A percentile compares a stretch with the other conserved stretches of the same genome.
Evolutionary conservation across 2,113 vertebrate species (phyloP).

Genomic region (Psettodes erumei): DNA sequence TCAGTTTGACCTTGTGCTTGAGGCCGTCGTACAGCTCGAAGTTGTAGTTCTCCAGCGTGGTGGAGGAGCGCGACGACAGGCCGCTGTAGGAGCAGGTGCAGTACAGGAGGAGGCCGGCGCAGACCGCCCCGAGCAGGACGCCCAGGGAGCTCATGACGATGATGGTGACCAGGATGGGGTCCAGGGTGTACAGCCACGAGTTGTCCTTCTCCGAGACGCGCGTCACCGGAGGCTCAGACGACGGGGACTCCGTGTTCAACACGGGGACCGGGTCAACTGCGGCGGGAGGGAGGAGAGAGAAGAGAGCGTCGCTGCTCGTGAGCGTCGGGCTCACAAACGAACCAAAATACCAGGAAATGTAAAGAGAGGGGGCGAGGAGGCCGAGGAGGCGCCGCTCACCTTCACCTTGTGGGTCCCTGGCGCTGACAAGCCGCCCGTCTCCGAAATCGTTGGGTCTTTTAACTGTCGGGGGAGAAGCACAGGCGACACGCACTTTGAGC

Average conservation of each 20-base stretch:
- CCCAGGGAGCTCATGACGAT: constrained; percentile 98
- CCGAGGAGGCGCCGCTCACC: too few relatives aligned
- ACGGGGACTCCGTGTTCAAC: constrained; percentile 71
- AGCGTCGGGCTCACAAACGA: too few relatives aligned
- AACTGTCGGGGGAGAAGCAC: constrained; percentile 72
- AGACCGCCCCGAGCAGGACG: constrained; percentile 93
- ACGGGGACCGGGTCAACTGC: constrained; percentile 69
- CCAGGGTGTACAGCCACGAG: constrained; percentile 94
- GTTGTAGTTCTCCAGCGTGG: constrained; percentile 99
- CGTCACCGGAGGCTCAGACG: constrained; percentile 76
- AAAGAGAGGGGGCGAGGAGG: too few relatives aligned
- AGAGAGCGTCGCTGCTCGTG: background rate
- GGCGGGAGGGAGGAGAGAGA: background rate
- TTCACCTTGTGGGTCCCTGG: constrained; percentile 66
- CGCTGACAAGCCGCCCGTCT: constrained; percentile 74
- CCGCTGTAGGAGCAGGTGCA: constrained; percentile 96
- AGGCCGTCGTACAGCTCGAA: constrained; percentile 98
- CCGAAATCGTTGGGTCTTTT: constrained; percentile 70
- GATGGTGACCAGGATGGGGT: constrained; percentile 98
- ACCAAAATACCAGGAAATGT: too few relatives aligned
- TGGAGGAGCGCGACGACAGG: constrained; percentile 94
- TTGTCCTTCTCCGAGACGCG: constrained; percentile 89
- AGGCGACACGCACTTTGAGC: constrained; percentile 35
- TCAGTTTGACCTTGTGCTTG: constrained; percentile 99
- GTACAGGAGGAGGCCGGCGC: constrained; percentile 95